Conservation (phyloP, 2,797 vertebrate species). For the Furcifer pardalis region DNA sequence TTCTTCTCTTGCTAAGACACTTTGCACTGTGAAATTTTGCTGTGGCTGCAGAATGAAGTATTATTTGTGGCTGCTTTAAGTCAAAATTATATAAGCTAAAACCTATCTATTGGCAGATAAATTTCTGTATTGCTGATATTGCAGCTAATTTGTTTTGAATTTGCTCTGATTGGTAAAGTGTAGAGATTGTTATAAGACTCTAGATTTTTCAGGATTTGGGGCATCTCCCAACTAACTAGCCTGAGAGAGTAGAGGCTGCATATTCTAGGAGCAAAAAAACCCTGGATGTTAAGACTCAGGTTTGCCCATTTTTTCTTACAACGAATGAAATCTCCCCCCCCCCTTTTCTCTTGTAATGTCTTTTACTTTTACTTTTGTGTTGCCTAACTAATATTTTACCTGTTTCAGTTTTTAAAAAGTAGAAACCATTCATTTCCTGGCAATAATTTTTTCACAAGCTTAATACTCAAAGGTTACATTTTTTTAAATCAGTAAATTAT, state of each 20-base stretch:
- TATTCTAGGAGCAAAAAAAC: slow-evolving; percentile 9
- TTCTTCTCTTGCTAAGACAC: neutral
- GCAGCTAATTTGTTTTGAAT: neutral
- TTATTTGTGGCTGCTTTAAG: neutral
- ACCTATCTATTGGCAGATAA: neutral
- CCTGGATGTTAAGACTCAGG: neutral
- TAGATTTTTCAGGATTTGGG: neutral
- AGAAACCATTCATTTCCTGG: neutral
- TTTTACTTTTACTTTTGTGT: slow-evolving; percentile 23
- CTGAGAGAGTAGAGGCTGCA: neutral
- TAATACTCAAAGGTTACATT: slow-evolving; percentile 29
- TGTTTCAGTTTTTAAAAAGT: neutral
- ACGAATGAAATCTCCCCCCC: slow-evolving; percentile 17
- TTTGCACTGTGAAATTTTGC: neutral
- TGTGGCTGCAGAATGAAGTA: neutral
- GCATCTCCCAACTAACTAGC: neutral
- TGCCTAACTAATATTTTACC: neutral
- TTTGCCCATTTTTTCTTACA: neutral
- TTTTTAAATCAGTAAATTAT: slow-evolving; percentile 38
- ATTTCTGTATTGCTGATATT: neutral
- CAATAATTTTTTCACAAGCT: slow-evolving; percentile 7
- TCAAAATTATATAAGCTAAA: neutral
- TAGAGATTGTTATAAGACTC: neutral
- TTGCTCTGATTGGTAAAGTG: slow-evolving; percentile 24
- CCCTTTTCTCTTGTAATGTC: neutral